A percentile compares a stretch with the other conserved stretches of the same genome.
phyloP scores from a whole-genome alignment of 2,797 vertebrate genomes.

The Acanthopagrus latus region DNA sequence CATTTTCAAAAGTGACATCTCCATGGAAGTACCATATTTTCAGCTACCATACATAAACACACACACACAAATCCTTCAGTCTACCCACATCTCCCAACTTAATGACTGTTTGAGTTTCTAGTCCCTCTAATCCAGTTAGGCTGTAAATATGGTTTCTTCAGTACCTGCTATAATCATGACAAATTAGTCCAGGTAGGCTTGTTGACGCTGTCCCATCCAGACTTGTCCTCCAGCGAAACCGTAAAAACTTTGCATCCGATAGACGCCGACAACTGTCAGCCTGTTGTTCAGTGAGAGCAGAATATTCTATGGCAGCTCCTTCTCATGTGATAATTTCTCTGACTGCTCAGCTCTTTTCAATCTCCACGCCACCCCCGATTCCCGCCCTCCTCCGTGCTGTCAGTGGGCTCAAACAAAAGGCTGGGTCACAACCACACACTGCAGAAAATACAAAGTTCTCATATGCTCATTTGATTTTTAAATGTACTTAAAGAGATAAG shows the following conservation, averaged over 20 bases:
- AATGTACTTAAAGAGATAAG: slow-evolving; percentile 26
- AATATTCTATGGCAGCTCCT: slow-evolving; percentile 33
- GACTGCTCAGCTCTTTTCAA: slow-evolving; percentile 63
- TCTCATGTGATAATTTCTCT: slow-evolving; percentile 55
- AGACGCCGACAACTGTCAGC: not conserved
- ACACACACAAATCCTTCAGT: not conserved
- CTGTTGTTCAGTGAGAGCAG: slow-evolving; percentile 32
- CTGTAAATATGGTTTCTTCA: slow-evolving; percentile 24
- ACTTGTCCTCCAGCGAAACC: slow-evolving; percentile 5
- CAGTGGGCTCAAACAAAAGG: slow-evolving; percentile 78
- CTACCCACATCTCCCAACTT: not conserved
- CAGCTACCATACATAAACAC: slow-evolving; percentile 1
- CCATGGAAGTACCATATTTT: not conserved
- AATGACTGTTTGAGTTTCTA: slow-evolving; percentile 55
- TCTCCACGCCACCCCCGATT: slow-evolving; percentile 39
- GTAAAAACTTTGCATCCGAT: not conserved
- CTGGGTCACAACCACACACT: slow-evolving; percentile 32
- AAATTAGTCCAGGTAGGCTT: slow-evolving; percentile 46
- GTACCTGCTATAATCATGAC: slow-evolving; percentile 79
- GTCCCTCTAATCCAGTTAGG: slow-evolving; percentile 35
- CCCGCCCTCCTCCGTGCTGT: slow-evolving; percentile 62
- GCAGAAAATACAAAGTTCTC: slow-evolving; percentile 33
- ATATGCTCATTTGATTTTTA: slow-evolving; percentile 12
- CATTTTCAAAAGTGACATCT: not conserved
- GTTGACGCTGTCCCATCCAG: slow-evolving; percentile 55